Conservation (phyloP, 2,888 invertebrate species). For the Deladenus siricidicola region DNA sequence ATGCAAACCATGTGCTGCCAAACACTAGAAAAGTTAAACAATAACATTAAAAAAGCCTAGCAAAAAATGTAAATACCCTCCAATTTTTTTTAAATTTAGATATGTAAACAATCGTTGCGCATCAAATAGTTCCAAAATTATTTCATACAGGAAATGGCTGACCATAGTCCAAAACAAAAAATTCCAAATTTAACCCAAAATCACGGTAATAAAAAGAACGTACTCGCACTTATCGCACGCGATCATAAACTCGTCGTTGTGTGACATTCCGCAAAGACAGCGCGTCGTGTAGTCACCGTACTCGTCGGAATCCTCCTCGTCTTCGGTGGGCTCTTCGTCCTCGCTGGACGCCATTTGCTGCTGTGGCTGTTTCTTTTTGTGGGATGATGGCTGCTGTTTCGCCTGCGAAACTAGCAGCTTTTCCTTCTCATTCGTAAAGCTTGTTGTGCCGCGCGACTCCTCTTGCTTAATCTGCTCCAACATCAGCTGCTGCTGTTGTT, state of each 20-base stretch:
- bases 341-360: not conserved
- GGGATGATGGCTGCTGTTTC: not conserved
- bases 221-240: slow-evolving; percentile 17
- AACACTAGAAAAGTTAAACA: slow-evolving; percentile 11
- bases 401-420: not conserved
- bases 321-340: not conserved
- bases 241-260: slow-evolving; percentile 20
- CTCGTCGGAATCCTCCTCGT: slow-evolving; percentile 6
- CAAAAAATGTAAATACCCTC: too few species aligned
- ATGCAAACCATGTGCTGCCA: slow-evolving; percentile 20
- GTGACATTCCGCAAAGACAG: slow-evolving; percentile 16
- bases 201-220: too few species aligned
- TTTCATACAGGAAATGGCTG: not conserved
- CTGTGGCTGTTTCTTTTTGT: not conserved
- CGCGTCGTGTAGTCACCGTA: slow-evolving; percentile 13
- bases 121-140: too few species aligned
- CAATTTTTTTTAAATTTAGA: too few species aligned
- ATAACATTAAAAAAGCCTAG: too few species aligned
- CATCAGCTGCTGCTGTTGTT: too few species aligned
- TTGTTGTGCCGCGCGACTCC: too few species aligned
- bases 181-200: too few species aligned
- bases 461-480: too few species aligned
- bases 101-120: too few species aligned
- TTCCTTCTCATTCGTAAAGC: not conserved
- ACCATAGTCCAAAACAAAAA: not conserved